Evolutionary conservation across 2,113 vertebrate species (phyloP), one percentile per base, ranked within the genome.

Genomic region (Chascanopsetta lugubris): DNA sequence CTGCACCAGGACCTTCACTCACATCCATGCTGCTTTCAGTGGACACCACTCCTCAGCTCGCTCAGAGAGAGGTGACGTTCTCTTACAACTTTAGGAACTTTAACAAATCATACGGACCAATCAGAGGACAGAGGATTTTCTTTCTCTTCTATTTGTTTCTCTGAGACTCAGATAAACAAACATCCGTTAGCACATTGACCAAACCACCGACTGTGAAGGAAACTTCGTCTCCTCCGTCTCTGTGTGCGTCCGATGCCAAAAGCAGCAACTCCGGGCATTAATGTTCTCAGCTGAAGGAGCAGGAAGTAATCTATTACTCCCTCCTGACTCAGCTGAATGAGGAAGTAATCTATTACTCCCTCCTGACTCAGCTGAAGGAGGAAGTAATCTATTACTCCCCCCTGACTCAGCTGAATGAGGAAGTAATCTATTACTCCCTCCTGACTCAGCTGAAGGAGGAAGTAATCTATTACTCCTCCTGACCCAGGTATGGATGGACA

Each of bases 181-280:
- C 24, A 59, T 79, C 62, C 54, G 25, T 80, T 82, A 50, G 61
- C 24, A 43, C 68, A 55, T 26, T 20, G 75, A 87, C 75, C 38
- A 54, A 83, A 75, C 80, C 69, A 81, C 85, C 71, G 87, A n/a
- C 88, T 91, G 88, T 91, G 88, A 89, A 88, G 78, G 72, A 88
- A 76, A 61, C 74, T 59, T 61, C 69, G 70, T 36, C 58, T 78
- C 64, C 79, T 69, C 73, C 57, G 64, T 81, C 29, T 70, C 58
- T 58, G 58, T 82, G 57, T 72, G 47, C 30, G 26, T 75, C 66
- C 73, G 58, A 78, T 70, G 61, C 69, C 77, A 74, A 83, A 36
- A 76, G 84, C 84, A 84, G 61, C 61, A 72, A 65, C 43, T 36
- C 36, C 0, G 87, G 89, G 90, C 89, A 91, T 90, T 92, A 89